Conservation (phyloP, 2,888 invertebrate species). For the Pristionchus fissidentatus region DNA sequence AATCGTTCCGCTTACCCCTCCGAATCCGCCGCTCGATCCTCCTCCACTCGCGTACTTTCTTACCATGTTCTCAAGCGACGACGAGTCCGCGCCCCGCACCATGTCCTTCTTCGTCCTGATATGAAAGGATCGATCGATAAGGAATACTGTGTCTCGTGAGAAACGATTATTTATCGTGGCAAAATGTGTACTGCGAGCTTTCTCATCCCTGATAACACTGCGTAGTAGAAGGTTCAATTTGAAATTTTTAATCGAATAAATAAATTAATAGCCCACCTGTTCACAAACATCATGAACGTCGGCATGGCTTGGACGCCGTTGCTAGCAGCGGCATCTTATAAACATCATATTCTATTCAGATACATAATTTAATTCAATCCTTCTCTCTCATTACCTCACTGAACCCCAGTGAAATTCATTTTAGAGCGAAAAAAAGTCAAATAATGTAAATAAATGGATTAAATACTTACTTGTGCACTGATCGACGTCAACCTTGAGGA, state of each 20-base stretch:
- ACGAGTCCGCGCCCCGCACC: conserved; percentile 89
- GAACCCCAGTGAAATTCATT: not conserved
- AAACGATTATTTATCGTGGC: no score
- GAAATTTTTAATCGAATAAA: not conserved
- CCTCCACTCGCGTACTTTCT: conserved; percentile 79
- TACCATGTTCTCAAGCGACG: conserved; percentile 88
- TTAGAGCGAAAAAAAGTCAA: not conserved
- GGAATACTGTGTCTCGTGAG: not conserved
- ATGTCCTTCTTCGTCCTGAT: conserved; percentile 84
- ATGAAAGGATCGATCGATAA: not conserved
- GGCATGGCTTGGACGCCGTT: conserved; percentile 96
- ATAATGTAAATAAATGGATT: not conserved
- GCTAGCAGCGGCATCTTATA: conserved; percentile 81
- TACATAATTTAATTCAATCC: not conserved
- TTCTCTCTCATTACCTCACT: not conserved
- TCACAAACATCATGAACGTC: conserved; percentile 81
- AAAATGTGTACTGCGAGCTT: no score
- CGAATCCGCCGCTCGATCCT: conserved; percentile 9
- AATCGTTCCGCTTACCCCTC: conserved; percentile 4
- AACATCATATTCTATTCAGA: not conserved
- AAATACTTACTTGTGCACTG: conserved; percentile 75
- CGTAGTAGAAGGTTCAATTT: no score
- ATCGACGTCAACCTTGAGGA: conserved; percentile 88
- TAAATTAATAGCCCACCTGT: conserved; percentile 16
- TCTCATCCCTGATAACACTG: no score